phyloP scores from a whole-genome alignment of 2,113 vertebrate genomes.

The Planiliza haematocheilus region DNA sequence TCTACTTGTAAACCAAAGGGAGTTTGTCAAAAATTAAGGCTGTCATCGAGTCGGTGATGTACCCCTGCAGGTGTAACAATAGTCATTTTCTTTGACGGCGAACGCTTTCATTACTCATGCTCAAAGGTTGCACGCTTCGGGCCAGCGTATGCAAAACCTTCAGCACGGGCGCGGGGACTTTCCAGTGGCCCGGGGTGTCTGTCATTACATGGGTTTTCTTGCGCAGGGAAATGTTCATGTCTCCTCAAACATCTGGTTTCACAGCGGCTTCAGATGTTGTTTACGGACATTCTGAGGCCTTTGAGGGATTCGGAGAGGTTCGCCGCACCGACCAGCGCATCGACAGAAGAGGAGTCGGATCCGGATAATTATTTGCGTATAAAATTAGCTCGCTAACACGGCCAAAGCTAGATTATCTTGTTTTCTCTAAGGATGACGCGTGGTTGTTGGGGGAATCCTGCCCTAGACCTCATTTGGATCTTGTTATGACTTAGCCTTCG shows the following conservation, averaged over 20 bases:
- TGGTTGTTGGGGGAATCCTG: constrained; percentile 15
- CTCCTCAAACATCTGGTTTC: constrained; percentile 66
- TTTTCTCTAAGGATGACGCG: constrained; percentile 16
- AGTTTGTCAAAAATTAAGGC: constrained; percentile 60
- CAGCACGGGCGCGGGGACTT: constrained; percentile 56
- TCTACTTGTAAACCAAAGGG: constrained; percentile 44
- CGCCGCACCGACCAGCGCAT: constrained; percentile 35
- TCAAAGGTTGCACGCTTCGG: constrained; percentile 15
- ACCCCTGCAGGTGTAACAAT: constrained; percentile 50
- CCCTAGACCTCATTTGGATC: background rate
- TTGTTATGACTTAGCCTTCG: constrained; percentile 18
- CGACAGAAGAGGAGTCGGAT: constrained; percentile 49
- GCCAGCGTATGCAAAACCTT: constrained; percentile 26
- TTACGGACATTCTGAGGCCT: constrained; percentile 56
- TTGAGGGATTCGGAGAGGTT: constrained; percentile 42
- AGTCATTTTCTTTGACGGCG: constrained; percentile 64
- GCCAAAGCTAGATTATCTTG: constrained; percentile 4
- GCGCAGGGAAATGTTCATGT: constrained; percentile 43
- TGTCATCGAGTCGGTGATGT: constrained; percentile 68
- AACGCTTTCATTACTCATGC: constrained; percentile 56
- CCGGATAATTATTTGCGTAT: constrained; percentile 62
- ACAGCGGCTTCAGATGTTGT: constrained; percentile 46
- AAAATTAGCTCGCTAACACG: constrained; percentile 37
- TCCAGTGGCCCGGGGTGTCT: constrained; percentile 49
- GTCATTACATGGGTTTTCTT: constrained; percentile 46